Percentiles rank a stretch among this genome's conserved stretches.
Evolutionary conservation across 2,113 vertebrate species (phyloP).

Genomic region (Scortum barcoo): DNA sequence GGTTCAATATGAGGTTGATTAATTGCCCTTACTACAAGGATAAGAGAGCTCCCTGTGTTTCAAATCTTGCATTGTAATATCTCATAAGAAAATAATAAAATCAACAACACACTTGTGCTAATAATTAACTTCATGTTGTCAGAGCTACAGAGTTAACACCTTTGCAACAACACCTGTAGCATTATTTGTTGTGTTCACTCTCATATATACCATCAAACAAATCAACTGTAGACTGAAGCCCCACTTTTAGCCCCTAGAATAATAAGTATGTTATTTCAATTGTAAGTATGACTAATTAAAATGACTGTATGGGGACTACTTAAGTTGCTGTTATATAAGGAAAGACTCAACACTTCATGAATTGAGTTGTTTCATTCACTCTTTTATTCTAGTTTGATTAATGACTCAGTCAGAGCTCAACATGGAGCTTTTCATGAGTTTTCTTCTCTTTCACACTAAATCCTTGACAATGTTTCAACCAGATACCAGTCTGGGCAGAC

Average conservation of each 20-base stretch:
- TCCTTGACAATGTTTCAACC: background rate
- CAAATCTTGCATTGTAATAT: background rate
- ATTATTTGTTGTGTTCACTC: background rate
- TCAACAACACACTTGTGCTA: background rate
- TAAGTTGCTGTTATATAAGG: background rate
- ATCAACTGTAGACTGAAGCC: background rate
- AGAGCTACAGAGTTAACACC: background rate
- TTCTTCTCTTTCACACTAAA: background rate
- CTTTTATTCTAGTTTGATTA: background rate
- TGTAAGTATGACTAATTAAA: background rate
- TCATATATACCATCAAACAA: background rate
- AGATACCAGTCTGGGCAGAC: background rate
- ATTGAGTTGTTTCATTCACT: background rate
- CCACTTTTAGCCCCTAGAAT: background rate
- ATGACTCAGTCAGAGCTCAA: conserved; percentile 13
- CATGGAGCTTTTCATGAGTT: background rate
- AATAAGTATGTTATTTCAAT: background rate
- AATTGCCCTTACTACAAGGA: background rate
- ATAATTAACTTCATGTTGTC: background rate
- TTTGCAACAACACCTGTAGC: background rate
- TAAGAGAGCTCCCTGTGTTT: background rate
- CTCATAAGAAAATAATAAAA: background rate
- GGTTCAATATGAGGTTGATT: background rate
- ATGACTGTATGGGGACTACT: background rate
- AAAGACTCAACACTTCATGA: background rate